A percentile compares a stretch with the other conserved stretches of the same genome.
Conservation (phyloP, 2,113 vertebrate species). For the Nycticryphes semicollaris region DNA sequence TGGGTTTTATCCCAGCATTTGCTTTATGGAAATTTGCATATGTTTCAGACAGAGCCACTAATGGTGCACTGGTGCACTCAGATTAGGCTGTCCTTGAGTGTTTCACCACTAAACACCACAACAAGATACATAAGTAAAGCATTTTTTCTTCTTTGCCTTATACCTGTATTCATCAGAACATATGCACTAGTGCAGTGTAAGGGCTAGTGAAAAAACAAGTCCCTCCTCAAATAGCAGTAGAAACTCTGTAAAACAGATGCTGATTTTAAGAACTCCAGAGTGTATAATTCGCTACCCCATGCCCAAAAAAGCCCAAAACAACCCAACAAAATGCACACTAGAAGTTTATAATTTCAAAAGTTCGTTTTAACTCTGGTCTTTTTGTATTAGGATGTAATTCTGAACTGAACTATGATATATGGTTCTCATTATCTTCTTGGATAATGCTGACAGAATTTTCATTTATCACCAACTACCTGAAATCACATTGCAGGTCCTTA, state of each 20-base stretch:
- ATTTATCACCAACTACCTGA: neutral
- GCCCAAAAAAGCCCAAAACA: neutral
- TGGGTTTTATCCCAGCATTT: neutral
- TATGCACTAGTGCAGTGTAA: neutral
- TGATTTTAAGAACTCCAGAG: neutral
- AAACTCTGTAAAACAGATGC: neutral
- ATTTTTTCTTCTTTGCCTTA: neutral
- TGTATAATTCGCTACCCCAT: neutral
- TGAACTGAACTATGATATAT: neutral
- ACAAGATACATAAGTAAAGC: neutral
- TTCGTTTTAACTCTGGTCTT: neutral
- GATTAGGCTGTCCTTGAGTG: neutral
- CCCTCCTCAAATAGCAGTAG: neutral
- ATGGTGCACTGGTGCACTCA: neutral
- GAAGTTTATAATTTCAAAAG: neutral
- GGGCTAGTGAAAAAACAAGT: neutral
- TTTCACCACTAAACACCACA: neutral
- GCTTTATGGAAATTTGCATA: neutral
- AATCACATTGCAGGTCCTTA: neutral
- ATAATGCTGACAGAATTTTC: neutral
- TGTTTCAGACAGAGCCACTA: neutral
- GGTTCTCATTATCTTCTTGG: neutral
- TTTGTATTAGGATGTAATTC: neutral
- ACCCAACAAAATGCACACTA: neutral
- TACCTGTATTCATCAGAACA: neutral